Evolutionary conservation across 2,113 vertebrate genomes (phyloP), one percentile per base, ranked within the genome.

Genomic region (Ophiodon elongatus): DNA sequence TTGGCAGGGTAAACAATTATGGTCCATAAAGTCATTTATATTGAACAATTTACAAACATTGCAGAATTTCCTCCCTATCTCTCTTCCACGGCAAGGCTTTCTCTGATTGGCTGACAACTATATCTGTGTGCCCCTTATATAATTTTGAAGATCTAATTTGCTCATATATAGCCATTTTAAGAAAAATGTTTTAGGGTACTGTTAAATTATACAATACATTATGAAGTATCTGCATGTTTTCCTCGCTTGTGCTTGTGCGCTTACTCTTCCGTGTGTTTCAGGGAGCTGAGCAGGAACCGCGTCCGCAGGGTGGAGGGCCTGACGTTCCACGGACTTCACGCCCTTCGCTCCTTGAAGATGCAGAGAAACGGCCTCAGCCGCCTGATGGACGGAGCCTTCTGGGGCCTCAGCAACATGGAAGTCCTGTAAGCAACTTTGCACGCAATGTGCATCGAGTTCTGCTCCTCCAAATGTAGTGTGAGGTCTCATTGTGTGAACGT

Each of bases 301-400:
- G 95, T 99, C n/a, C 97, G 94, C 83, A 94, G 95, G 27, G 91
- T 99, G 52, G 97, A 99, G 85, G 97, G 98, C 5, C 95, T 99
- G 84, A 96, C 97, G 0, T 99, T 99, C 92, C 97, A 99, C 81
- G 97, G 98, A 4, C 96, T 99, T 54, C 94, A 96, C 45, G 92
- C 95, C 35, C 96, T 99, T 33, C 97, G 96, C 78, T 98, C 96
- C 37, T 91, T 99, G 79, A 97, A 95, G 86, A 95, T 99, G 88
- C 98, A 99, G 93, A 95, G 96, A 77, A 99, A 99, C 27, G 95
- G 97, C 29, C 92, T 99, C 52, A 94, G 80, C 0, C 96, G 95
- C 60, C 96, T 99, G 71, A 98, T 99, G 98, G 98, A 99, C 65
- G 98, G 98, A 1, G 98, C 98, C 27, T 99, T 99, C 88, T 99